A percentile compares a stretch with the other conserved stretches of the same genome.
These are phyloP conservation scores for Drosophila nasuta DNA, from an alignment of 1,140 invertebrate genomes.

Conservation along the genomic window DNA sequence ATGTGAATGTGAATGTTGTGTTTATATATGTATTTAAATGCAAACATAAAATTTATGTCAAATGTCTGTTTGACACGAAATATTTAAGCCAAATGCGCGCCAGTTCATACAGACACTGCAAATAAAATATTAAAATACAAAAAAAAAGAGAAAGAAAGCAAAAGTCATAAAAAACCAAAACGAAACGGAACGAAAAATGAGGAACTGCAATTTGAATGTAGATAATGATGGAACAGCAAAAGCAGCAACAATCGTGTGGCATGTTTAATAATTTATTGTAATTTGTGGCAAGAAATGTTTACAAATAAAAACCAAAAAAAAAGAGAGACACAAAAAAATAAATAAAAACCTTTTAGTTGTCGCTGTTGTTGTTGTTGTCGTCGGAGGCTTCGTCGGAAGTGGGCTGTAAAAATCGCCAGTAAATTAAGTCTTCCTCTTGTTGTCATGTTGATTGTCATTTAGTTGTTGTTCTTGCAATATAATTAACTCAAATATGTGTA, in stretches of 20 bases:
- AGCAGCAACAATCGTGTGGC: constrained; percentile 56
- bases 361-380: constrained; percentile 24
- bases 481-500: constrained; percentile 80
- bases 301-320: constrained; percentile 22
- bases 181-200: background rate
- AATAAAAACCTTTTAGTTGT: constrained; percentile 34
- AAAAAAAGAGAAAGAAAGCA: constrained; percentile 34
- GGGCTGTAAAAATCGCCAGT: constrained; percentile 57
- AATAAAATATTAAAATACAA: constrained; percentile 65
- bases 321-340: constrained; percentile 4
- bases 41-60: constrained; percentile 84
- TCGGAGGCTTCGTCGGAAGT: constrained; percentile 25
- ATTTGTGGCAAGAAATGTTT: constrained; percentile 61
- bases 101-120: constrained; percentile 53
- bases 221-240: constrained; percentile 54
- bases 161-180: constrained; percentile 42
- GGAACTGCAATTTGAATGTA: constrained; percentile 60
- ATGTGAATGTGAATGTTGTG: constrained; percentile 13
- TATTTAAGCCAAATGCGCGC: constrained; percentile 79
- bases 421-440: constrained; percentile 60
- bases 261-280: constrained; percentile 83
- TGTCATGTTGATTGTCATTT: constrained; percentile 53
- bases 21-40: constrained; percentile 77
- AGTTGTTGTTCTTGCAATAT: constrained; percentile 62
- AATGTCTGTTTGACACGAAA: constrained; percentile 84